Percentiles rank a stretch among this genome's conserved stretches.
phyloP scores from a whole-genome alignment of 2,888 invertebrate species.

The Drosophila paranaensis region DNA sequence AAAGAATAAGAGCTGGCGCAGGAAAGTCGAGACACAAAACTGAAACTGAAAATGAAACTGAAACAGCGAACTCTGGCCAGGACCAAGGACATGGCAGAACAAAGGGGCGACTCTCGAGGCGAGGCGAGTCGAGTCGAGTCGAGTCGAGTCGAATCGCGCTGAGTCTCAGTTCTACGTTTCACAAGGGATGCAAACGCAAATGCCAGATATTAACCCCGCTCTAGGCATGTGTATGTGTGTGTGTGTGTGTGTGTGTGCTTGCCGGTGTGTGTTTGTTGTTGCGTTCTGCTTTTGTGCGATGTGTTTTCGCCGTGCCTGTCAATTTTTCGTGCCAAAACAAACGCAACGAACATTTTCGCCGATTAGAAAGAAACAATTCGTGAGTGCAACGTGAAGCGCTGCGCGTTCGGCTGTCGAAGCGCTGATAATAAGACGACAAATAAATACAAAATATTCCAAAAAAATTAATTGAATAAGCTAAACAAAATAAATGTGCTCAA shows the following conservation, averaged over 20 bases:
- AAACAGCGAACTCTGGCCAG: slow-evolving; percentile 58
- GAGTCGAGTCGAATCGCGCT: slow-evolving; percentile 27
- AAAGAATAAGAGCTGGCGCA: slow-evolving; percentile 51
- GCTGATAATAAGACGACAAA: slow-evolving; percentile 42
- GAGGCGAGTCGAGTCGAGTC: slow-evolving; percentile 3
- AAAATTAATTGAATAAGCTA: slow-evolving; percentile 10
- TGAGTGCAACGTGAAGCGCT: slow-evolving; percentile 78
- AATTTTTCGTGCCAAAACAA: slow-evolving; percentile 82
- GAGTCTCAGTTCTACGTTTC: slow-evolving; percentile 26
- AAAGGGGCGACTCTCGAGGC: slow-evolving; percentile 50
- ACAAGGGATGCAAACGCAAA: slow-evolving; percentile 79
- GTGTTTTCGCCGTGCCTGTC: slow-evolving; percentile 73
- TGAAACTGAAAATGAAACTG: slow-evolving; percentile 67
- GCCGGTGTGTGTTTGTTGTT: slow-evolving; percentile 25
- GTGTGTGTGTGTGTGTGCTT: slow-evolving; percentile 28
- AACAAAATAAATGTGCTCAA: slow-evolving; percentile 5
- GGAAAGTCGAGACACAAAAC: slow-evolving; percentile 65
- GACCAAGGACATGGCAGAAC: slow-evolving; percentile 66
- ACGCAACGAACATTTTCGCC: slow-evolving; percentile 82
- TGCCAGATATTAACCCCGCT: slow-evolving; percentile 76
- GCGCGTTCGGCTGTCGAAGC: slow-evolving; percentile 34
- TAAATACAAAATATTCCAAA: slow-evolving; percentile 14
- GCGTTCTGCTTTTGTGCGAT: slow-evolving; percentile 62
- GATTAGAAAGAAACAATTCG: slow-evolving; percentile 83
- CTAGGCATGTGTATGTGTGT: slow-evolving; percentile 24